Percentiles rank a stretch among this genome's conserved stretches.
Conservation (phyloP, 1,140 invertebrate species). For the Stegodyphus mimosarum region DNA sequence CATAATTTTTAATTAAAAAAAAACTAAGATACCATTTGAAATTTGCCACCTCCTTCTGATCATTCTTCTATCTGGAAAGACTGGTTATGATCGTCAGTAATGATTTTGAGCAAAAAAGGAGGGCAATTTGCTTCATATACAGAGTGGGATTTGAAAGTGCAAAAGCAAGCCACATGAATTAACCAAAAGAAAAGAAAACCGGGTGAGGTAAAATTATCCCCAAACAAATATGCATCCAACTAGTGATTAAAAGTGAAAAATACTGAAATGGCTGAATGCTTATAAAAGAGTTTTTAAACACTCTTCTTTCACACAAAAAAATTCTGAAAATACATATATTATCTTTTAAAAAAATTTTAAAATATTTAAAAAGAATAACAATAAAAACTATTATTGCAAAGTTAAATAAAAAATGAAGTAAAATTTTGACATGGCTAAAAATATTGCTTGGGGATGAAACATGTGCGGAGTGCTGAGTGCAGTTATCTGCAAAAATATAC, state of each 20-base stretch:
- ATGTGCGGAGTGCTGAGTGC: constrained; percentile 54
- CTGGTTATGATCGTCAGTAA: not conserved
- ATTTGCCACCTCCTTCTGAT: no score
- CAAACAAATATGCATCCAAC: constrained; percentile 32
- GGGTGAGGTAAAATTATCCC: constrained; percentile 23
- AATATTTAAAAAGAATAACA: not conserved
- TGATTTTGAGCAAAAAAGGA: not conserved
- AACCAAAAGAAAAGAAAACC: constrained; percentile 30
- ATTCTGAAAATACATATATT: not conserved
- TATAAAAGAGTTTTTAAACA: no score
- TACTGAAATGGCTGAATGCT: no score
- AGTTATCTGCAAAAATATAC: constrained; percentile 44
- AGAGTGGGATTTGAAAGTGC: constrained; percentile 11
- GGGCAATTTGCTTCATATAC: no score
- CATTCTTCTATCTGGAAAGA: not conserved
- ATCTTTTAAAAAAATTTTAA: not conserved
- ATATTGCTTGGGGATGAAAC: constrained; percentile 46
- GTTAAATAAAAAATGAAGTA: not conserved
- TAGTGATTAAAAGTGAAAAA: not conserved
- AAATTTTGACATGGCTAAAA: not conserved
- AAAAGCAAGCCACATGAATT: constrained; percentile 49
- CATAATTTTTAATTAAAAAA: no score
- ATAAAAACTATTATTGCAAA: not conserved
- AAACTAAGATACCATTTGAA: no score
- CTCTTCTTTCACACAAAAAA: no score